Base-by-base conservation (phyloP, 2,888 invertebrate genomes). In the Malthinus flaveolus region DNA sequence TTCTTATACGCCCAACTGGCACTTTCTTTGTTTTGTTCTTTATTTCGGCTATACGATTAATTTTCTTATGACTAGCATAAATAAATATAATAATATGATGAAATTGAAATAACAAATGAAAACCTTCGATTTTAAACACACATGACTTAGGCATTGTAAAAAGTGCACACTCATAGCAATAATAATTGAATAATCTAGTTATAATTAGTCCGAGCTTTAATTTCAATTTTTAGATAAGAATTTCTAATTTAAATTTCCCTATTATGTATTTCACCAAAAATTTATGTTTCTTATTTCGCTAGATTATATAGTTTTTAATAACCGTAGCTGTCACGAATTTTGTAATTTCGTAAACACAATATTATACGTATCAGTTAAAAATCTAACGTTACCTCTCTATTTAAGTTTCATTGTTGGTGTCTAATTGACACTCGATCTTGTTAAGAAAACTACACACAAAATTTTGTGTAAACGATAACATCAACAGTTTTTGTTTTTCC, bases 351-450 rank as follows among this genome's bases (percentile, higher is more conserved):
- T 47, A 45, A 47, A 47, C 31, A 34, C 32, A n/a, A 45, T 45
- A 51, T 57, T 57, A 47, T 32, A 36, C 49, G 36, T 50, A 56
- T 56, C 56, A 12, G 36, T 12, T 10, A 31, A 7, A 53, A 53
- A 53, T 53, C 53, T 50, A 45, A 49, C 49, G 36, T 35, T 45
- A 45, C 45, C 37, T 47, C 49, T 42, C 32, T 32, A 35, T 49
- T 37, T 49, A 56, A 56, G 45, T 45, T 48, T 45, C 37, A 49
- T 50, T 49, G 45, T 56, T 46, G 34, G 32, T 32, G 31, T 35
- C 50, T 50, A 56, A 56, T 56, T 56, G 56, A 37, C 45, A 50
- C 49, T 32, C 36, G 45, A 37, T 45, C 48, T 49, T 49, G 56
- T 56, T 56, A 56, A 56, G 55, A 49, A 56, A 45, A 44, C 34